Evolutionary conservation across 2,888 invertebrate species (phyloP).

Genomic region (Anoncus sp.): DNA sequence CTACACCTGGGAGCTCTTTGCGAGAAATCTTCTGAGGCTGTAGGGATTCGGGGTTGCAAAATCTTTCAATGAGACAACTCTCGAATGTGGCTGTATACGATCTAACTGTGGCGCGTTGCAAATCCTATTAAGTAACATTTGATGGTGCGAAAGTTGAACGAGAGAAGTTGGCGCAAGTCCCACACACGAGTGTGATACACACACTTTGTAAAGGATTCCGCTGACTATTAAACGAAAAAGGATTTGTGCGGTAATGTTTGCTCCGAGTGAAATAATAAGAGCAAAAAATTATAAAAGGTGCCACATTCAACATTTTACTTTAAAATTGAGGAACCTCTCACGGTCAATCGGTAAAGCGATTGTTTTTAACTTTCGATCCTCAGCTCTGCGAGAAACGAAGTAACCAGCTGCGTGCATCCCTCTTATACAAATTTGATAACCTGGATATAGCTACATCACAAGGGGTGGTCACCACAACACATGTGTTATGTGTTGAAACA

Average conservation of each 20-base stretch:
- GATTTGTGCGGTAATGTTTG: neutral
- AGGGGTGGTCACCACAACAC: too few species aligned
- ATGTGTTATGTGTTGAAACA: too few species aligned
- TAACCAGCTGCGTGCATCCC: too few species aligned
- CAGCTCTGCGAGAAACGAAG: too few species aligned
- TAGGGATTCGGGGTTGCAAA: slow-evolving; percentile 19
- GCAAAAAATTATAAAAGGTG: neutral
- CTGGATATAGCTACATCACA: too few species aligned
- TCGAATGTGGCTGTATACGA: neutral
- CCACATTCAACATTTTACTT: neutral
- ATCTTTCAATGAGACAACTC: slow-evolving; percentile 1
- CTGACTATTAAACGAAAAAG: neutral
- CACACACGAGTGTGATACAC: neutral
- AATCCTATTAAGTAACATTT: slow-evolving; percentile 16
- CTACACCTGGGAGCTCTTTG: neutral
- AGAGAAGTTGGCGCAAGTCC: neutral
- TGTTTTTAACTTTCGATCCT: too few species aligned
- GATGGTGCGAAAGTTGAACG: slow-evolving; percentile 23
- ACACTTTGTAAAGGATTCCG: neutral
- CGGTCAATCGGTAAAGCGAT: too few species aligned
- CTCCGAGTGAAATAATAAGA: neutral
- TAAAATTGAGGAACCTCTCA: too few species aligned
- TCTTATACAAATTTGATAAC: too few species aligned
- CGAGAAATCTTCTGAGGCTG: slow-evolving; percentile 9
- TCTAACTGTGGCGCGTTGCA: neutral